Conservation (phyloP, 2,797 vertebrate species). For the Percopsis omiscomaycus region DNA sequence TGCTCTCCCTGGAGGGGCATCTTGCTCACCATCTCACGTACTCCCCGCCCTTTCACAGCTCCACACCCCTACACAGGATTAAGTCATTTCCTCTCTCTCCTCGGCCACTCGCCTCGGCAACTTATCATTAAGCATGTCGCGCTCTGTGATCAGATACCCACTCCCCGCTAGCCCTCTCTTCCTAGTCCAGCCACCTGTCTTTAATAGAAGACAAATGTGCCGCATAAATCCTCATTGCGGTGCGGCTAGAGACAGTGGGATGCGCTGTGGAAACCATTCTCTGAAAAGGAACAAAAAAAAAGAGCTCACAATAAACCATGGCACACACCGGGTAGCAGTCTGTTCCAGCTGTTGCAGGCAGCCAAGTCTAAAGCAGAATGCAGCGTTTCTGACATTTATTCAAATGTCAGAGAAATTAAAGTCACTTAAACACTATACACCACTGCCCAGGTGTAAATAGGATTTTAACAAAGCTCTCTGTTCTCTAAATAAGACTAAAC, state of each 20-base stretch:
- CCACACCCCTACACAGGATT: constrained; percentile 33
- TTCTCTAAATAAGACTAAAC: constrained; percentile 46
- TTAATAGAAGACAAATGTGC: constrained; percentile 26
- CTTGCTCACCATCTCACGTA: constrained; percentile 51
- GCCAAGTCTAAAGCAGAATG: constrained; percentile 50
- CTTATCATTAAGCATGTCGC: constrained; percentile 42
- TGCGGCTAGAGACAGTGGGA: constrained; percentile 17
- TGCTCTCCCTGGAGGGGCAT: constrained; percentile 60
- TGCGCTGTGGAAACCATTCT: constrained; percentile 39
- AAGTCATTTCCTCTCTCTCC: constrained; percentile 43
- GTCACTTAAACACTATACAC: constrained; percentile 48
- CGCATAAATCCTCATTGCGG: constrained; percentile 31
- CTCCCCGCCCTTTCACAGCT: constrained; percentile 43
- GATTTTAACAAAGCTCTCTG: constrained; percentile 52
- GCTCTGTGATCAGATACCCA: constrained; percentile 40
- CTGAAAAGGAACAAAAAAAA: constrained; percentile 16
- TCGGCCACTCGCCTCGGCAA: constrained; percentile 23
- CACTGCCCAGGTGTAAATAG: constrained; percentile 63
- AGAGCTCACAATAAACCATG: constrained; percentile 44
- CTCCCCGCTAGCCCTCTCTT: constrained; percentile 21
- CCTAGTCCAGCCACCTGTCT: constrained; percentile 36
- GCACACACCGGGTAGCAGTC: constrained; percentile 37
- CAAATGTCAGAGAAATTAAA: constrained; percentile 58
- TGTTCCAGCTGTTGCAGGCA: constrained; percentile 57
- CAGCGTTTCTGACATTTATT: constrained; percentile 60